These are phyloP conservation scores for sheep (Ovis aries) DNA, from an alignment of 2,113 vertebrate genomes.

Conservation along the genomic window DNA sequence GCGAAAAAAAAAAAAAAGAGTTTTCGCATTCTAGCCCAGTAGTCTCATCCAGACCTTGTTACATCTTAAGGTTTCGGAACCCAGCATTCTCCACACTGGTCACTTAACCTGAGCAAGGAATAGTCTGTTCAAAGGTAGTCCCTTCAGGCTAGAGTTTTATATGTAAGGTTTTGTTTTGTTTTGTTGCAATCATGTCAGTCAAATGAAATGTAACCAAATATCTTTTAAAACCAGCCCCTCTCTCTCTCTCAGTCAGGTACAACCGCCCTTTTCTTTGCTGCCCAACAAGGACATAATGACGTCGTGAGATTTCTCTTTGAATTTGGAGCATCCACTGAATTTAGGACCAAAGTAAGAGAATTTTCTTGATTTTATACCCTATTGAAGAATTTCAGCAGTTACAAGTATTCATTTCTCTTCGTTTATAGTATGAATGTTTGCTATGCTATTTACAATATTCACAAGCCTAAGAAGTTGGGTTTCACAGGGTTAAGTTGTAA, in stretches of 20 bases:
- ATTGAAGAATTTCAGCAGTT: not conserved
- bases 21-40: not conserved
- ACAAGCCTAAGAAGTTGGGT: not conserved
- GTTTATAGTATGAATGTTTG: not conserved
- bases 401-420: not conserved
- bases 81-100: not conserved
- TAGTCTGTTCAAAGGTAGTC: not conserved
- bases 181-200: not conserved
- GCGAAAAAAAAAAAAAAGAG: not conserved
- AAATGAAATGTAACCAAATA: not conserved
- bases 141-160: not conserved
- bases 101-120: not conserved
- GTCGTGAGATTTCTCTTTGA: conserved; percentile 94
- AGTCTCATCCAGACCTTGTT: not conserved
- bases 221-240: not conserved
- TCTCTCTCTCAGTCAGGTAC: conserved; percentile 89
- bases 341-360: conserved; percentile 89
- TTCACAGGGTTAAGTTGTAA: not conserved
- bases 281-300: conserved; percentile 94
- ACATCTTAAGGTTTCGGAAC: not conserved
- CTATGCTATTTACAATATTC: not conserved
- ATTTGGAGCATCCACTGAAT: conserved; percentile 97
- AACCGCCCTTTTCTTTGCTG: conserved; percentile 94
- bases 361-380: not conserved
- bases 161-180: not conserved